Evolutionary conservation across 2,113 vertebrate genomes (phyloP), one percentile per base, ranked within the genome.

Genomic region (Nesoenas mayeri): DNA sequence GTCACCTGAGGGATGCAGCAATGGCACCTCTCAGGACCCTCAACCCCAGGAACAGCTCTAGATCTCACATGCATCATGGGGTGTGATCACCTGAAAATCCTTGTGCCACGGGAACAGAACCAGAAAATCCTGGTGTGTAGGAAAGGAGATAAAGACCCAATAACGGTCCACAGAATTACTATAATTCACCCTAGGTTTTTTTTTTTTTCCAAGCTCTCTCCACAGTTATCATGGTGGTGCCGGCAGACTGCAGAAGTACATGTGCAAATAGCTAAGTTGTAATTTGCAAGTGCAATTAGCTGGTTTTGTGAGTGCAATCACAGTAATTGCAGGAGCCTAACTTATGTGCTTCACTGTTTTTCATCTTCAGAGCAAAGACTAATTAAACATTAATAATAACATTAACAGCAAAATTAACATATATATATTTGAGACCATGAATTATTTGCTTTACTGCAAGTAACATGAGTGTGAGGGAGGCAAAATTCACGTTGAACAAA

Each of bases 201-300:
- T 78, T n/a, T 91, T 61, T 61, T 78, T 80, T 74, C 53, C 73
- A 86, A 83, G 36, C 91, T 95, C 34, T 88, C 74, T 84, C 28
- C 65, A 73, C 53, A 92, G 80, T 91, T 97, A 92, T 87, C 60
- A 3, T 86, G 67, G 74, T 92, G 78, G 93, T 95, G 92, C 93
- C 51, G 69, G 86, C 93, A 94, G 94, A 96, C 91, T 88, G 91
- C 34, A 32, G 93, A 93, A 96, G 77, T 97, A 85, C 92, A 96
- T 88, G 96, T 97, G 93, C 93, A 95, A 96, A 97, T 95, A 97
- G 88, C 94, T 91, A 96, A 94, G 77, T 96, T 91, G 93, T 97
- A 97, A 97, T 97, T 97, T 97, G 91, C 91, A 96, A 97, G 89
- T 95, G 95, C 95, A 97, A 97, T 97, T 97, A 97, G 94, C 94